Evolutionary conservation across 2,797 vertebrate species (phyloP).

Genomic region (Octomys mimax): DNA sequence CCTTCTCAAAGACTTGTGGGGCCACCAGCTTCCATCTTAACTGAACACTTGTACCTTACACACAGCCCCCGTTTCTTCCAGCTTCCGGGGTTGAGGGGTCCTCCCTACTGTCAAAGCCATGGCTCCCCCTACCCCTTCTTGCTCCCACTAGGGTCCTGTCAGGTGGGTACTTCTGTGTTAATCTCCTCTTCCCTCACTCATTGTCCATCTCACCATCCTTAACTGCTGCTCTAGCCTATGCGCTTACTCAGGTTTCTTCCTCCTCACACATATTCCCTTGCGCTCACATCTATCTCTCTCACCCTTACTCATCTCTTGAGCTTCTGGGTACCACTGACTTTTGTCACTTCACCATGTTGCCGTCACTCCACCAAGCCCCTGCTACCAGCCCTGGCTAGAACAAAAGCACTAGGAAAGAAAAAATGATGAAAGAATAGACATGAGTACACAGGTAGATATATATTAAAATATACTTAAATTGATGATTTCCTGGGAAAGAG

Average conservation of each 20-base stretch:
- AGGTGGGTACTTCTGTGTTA: accelerated
- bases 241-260: background rate
- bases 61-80: background rate
- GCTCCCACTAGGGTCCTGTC: background rate
- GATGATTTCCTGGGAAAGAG: background rate
- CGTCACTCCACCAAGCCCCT: background rate
- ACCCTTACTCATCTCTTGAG: background rate
- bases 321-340: background rate
- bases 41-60: background rate
- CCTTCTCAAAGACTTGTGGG: background rate
- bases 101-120: background rate
- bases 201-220: background rate
- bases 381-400: background rate
- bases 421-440: background rate
- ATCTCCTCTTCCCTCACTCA: background rate
- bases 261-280: background rate
- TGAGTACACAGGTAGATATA: no score
- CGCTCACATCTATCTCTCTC: background rate
- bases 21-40: background rate
- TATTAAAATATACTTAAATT: background rate
- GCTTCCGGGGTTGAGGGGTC: background rate
- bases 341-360: background rate
- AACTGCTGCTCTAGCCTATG: background rate
- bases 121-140: background rate
- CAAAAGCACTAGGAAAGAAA: background rate